Base-by-base conservation (phyloP, 2,797 vertebrate species). In the Micropoecilia bifurca region DNA sequence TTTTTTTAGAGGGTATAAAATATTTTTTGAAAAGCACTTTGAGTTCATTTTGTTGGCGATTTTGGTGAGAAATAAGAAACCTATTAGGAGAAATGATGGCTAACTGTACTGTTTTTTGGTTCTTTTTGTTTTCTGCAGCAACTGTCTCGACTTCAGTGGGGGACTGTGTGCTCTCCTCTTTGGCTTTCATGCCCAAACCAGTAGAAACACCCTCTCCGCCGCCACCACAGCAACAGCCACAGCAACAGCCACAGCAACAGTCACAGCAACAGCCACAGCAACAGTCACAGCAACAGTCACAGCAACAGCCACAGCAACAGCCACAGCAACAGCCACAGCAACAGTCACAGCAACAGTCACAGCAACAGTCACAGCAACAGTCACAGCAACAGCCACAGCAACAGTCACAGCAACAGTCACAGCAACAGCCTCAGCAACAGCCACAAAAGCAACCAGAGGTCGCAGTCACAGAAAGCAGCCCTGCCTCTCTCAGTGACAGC, bases 131-230 rank as follows among this genome's bases (percentile, higher is more conserved):
- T 73, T 87, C 13, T 79, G 41, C 89, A 93, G 92, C 94, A 12
- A 93, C 94, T n/a, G 89, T 95, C 82, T 95, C 95, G 0, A 89
- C 93, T 18, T 92, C 90, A 0, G 93, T 94, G 30, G 95, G 95
- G 3, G 93, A 95, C 88, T 94, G 93, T 48, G 93, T 95, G 22
- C 88, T 95, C 13, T 83, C 92, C 2, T 92, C 93, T 18, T 92
- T 95, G 0, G 89, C 92, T 66, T 94, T 93, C 74, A 83, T 83
- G 66, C 82, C 82, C 45, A 88, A 85, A 77, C 76, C 83, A 9
- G 85, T 61, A 66, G 90, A 93, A 10, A 77, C 88, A 0, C 84
- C 76, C 0, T 81, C 75, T 0, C 63, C 75, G 1, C 80, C 82
- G 0, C 78, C 88, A 0, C 83, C 76, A 13, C 83, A 84, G 36